These are phyloP conservation scores for Brachypteracias leptosomus DNA, from an alignment of 2,113 vertebrate genomes.

Conservation along the genomic window DNA sequence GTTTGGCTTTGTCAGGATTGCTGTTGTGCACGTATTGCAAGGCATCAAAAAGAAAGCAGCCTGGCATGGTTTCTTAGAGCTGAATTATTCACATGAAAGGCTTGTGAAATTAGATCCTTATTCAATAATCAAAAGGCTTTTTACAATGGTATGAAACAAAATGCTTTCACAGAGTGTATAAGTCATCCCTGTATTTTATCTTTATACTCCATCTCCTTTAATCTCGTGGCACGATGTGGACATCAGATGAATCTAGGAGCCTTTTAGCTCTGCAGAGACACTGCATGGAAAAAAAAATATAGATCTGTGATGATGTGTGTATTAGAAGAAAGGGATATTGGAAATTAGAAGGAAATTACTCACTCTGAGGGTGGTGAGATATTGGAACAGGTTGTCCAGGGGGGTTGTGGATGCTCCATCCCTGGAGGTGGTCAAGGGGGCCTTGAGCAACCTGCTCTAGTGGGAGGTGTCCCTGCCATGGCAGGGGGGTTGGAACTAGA, in stretches of 20 bases:
- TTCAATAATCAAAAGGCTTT: slow-evolving; percentile 46
- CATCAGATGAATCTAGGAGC: not conserved
- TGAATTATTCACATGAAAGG: slow-evolving; percentile 60
- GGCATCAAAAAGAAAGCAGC: slow-evolving; percentile 35
- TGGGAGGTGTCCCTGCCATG: too few relatives aligned
- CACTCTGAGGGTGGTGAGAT: too few relatives aligned
- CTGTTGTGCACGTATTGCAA: not conserved
- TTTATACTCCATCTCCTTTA: slow-evolving; percentile 22
- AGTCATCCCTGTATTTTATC: slow-evolving; percentile 33
- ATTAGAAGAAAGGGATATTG: not conserved
- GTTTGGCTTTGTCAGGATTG: slow-evolving; percentile 26
- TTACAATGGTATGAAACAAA: slow-evolving; percentile 32
- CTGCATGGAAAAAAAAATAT: not conserved
- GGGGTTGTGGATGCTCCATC: too few relatives aligned
- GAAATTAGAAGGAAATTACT: too few relatives aligned
- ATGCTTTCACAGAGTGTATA: not conserved
- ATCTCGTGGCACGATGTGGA: slow-evolving; percentile 6
- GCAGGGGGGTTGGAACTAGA: too few relatives aligned
- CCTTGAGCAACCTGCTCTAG: too few relatives aligned
- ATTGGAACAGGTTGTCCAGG: too few relatives aligned
- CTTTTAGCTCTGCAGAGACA: slow-evolving; percentile 36
- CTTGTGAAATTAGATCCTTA: slow-evolving; percentile 48
- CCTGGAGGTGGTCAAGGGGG: too few relatives aligned
- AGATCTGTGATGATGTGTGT: not conserved
- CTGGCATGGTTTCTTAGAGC: slow-evolving; percentile 9